These are phyloP conservation scores for Heliconius charithonia DNA, from an alignment of 2,888 invertebrate species.

Conservation along the genomic window DNA sequence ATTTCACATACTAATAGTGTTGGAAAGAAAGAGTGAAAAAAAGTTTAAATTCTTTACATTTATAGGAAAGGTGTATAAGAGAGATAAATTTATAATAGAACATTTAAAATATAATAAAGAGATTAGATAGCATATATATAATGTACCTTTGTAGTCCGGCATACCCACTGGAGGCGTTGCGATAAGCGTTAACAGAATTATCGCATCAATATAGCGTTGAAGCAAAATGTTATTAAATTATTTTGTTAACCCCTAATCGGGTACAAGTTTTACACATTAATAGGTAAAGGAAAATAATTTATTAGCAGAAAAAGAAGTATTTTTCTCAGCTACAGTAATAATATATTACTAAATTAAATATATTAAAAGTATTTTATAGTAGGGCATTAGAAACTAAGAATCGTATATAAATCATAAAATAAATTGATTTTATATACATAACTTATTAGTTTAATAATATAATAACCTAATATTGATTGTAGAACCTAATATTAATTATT, in stretches of 20 bases:
- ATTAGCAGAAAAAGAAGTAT: too few relatives aligned
- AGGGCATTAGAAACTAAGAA: too few relatives aligned
- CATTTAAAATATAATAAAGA: background rate
- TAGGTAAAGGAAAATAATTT: too few relatives aligned
- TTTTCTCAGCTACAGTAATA: too few relatives aligned
- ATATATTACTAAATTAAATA: too few relatives aligned
- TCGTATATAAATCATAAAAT: too few relatives aligned
- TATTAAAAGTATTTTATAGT: too few relatives aligned
- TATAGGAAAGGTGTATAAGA: background rate
- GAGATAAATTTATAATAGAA: background rate
- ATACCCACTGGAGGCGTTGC: slow-evolving; percentile 70
- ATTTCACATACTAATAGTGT: too few relatives aligned
- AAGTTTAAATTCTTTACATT: background rate
- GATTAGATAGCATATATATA: slow-evolving; percentile 27
- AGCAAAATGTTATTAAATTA: background rate
- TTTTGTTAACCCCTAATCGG: background rate
- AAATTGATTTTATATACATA: too few relatives aligned
- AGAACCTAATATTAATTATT: too few relatives aligned
- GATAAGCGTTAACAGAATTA: slow-evolving; percentile 35
- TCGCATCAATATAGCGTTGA: slow-evolving; percentile 24
- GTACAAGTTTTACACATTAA: background rate
- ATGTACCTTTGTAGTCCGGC: slow-evolving; percentile 81
- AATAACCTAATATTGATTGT: too few relatives aligned
- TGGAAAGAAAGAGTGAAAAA: background rate
- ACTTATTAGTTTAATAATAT: too few relatives aligned